phyloP scores from a whole-genome alignment of 2,888 invertebrate genomes.

The Ornithoptera priamus region DNA sequence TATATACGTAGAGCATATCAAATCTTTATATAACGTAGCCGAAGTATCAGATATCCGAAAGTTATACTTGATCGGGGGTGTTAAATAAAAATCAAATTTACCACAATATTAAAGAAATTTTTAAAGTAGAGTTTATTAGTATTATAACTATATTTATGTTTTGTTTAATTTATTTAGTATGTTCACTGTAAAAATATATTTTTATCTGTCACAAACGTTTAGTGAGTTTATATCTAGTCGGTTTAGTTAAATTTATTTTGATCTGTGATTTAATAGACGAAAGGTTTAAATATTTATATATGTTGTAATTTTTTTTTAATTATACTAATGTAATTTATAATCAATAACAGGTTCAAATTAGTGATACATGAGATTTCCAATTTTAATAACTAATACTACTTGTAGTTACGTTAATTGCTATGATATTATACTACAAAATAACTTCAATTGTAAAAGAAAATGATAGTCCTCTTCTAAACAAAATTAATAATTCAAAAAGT shows the following conservation, averaged over 20 bases:
- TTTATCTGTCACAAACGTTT: background rate
- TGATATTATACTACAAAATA: background rate
- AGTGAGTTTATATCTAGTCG: background rate
- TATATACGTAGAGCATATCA: slow-evolving; percentile 24
- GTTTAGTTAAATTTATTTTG: background rate
- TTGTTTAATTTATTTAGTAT: background rate
- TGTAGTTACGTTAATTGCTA: background rate
- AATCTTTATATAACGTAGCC: background rate
- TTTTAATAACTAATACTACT: too few relatives aligned
- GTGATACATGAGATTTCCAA: too few relatives aligned
- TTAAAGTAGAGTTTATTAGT: background rate
- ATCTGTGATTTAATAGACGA: too few relatives aligned
- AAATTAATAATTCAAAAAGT: background rate
- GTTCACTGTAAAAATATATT: background rate
- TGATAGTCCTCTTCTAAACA: background rate
- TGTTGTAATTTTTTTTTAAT: background rate
- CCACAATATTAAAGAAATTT: too few relatives aligned
- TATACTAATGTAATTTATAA: background rate
- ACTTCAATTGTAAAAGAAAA: background rate
- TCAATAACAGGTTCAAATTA: background rate
- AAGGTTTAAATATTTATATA: too few relatives aligned
- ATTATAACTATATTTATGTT: background rate
- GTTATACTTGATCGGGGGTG: too few relatives aligned
- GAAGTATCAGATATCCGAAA: background rate
- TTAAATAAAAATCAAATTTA: too few relatives aligned